Percentiles rank a stretch among this genome's conserved stretches.
phyloP scores from a whole-genome alignment of 2,888 invertebrate genomes.

The Aleiodes alternator region DNA sequence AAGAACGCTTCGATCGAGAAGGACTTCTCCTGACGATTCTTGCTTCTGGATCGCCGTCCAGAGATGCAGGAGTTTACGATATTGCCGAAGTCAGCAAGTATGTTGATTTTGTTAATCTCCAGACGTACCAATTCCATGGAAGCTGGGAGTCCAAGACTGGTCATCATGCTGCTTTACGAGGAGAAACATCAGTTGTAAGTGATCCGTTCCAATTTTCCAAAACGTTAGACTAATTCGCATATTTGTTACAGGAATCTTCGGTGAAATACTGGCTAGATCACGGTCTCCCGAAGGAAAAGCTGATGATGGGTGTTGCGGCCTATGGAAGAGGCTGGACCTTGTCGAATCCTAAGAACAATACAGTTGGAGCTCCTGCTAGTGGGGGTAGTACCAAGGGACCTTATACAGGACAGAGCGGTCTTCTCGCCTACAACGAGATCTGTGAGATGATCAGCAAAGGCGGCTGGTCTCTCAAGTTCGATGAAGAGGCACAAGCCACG shows the following conservation, averaged over 20 bases:
- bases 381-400: conserved; percentile 82
- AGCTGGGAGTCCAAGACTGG: conserved; percentile 81
- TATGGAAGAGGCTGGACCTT: conserved; percentile 84
- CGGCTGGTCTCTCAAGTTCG: conserved; percentile 71
- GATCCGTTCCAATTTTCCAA: too few relatives aligned
- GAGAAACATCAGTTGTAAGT: conserved; percentile 56
- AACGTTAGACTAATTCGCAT: too few relatives aligned
- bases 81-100: conserved; percentile 79
- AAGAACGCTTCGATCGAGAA: conserved; percentile 77
- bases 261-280: conserved; percentile 77
- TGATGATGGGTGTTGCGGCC: conserved; percentile 83
- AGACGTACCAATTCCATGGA: conserved; percentile 86
- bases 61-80: conserved; percentile 79
- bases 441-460: conserved; percentile 64
- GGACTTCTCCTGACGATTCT: conserved; percentile 76
- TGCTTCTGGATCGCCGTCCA: conserved; percentile 75
- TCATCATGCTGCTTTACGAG: conserved; percentile 80
- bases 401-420: conserved; percentile 80
- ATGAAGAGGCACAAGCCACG: conserved; percentile 74
- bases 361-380: conserved; percentile 78
- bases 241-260: conserved; percentile 72
- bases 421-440: conserved; percentile 83
- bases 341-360: conserved; percentile 72
- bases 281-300: conserved; percentile 80
- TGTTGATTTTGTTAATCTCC: conserved; percentile 82